Evolutionary conservation across 2,888 invertebrate species (phyloP), one percentile per base, ranked within the genome.

Genomic region (Eilema caniola): DNA sequence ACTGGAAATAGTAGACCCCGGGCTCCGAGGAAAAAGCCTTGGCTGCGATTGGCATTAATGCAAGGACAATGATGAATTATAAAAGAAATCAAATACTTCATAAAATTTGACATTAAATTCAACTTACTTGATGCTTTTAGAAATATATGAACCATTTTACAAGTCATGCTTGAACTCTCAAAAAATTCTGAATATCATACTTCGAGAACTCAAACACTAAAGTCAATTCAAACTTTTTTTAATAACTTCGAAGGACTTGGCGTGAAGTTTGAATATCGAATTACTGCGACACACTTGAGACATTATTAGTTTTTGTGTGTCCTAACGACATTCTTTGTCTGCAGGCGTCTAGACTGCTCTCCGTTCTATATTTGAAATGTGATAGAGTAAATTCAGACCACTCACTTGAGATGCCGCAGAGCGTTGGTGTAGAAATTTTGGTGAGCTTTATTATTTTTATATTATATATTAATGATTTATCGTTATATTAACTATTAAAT

Each of bases 251-350:
- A 68, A 66, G 28, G 31, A 23, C 53, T 31, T 23, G 16, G 1
- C 25, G 24, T 59, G 28, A 59, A 28, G 59, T 59, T 11, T 47
- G 12, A 41, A 66, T 62, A 66, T 69, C 59, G 59, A 72, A 62
- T 59, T 65, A 57, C 60, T 23, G 33, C 53, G 31, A n/a, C 53
- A 67, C 62, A 62, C 53, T 68, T 62, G 71, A 69, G 41, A 65
- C 63, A 28, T 37, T 67, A 67, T 66, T 59, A 72, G 66, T 72
- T 63, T 62, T 69, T 71, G 57, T 56, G 56, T 60, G 41, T 66
- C 63, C 63, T 64, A 72, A 69, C 69, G 72, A 66, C 72, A 69
- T 72, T 72, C 72, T 72, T 69, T 59, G 53, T 62, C 66, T 63
- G 69, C 66, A 66, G 20, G 62, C 33, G 72, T 72, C 72, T 72